Evolutionary conservation across 2,113 vertebrate species (phyloP), one percentile per base, ranked within the genome.

Genomic region (Phylloscopus whistleri): DNA sequence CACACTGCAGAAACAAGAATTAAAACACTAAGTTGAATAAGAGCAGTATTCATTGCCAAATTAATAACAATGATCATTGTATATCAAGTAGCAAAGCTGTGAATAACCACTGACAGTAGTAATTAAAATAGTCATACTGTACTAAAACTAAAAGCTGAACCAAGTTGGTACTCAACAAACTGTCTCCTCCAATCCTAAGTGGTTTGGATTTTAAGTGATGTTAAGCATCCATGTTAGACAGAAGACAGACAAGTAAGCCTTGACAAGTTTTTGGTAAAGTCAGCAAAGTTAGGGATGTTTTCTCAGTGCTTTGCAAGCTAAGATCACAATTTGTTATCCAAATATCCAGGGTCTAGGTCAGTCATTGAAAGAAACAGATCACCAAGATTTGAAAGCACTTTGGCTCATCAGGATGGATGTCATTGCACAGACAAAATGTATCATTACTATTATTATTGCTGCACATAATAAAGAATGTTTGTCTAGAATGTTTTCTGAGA

Each of bases 381-480:
- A 56, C 27, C 21, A 73, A 82, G 46, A 89, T 89, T 56, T 91
- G 60, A 89, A 31, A 87, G 58, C 33, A 6, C 17, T 90, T 87
- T 80, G 31, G 11, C 74, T 31, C 56, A 90, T 87, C n/a, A 81
- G 59, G 44, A 81, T 66, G 67, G 49, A 62, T 94, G 85, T 67
- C 93, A 89, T 44, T 74, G 55, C 81, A 43, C 28, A 95, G 76
- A 90, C 78, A 52, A 35, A 91, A 62, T 56, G 20, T 84, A 88
- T 97, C 41, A 90, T 95, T 87, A 86, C 35, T 46, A 41, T 94
- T 82, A 90, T 89, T 91, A 90, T 80, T 77, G 53, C 24, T 67
- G 58, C 16, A 43, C 13, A 48, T 89, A 86, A 64, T 51, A 81
- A 93, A 89, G 76, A 89, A 89, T 88, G 31, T 81, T 91, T 92